These are phyloP conservation scores for Anguilla megastoma DNA, from an alignment of 2,797 vertebrate genomes.

Conservation along the genomic window DNA sequence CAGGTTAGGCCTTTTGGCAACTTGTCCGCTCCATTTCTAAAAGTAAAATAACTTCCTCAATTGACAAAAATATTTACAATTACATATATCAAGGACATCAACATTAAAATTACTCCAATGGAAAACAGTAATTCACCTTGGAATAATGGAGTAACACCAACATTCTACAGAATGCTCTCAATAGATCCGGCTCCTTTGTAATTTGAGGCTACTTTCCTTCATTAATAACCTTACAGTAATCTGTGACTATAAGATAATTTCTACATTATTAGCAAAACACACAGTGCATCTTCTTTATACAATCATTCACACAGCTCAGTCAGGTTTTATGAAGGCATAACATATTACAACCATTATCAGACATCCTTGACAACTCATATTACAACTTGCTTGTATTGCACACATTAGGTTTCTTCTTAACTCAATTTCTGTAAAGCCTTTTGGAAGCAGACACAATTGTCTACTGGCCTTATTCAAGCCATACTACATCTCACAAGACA, in stretches of 20 bases:
- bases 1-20: neutral
- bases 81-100: too few relatives aligned
- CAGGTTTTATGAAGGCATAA: neutral
- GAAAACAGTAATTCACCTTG: too few relatives aligned
- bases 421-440: neutral
- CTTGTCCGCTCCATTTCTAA: neutral
- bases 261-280: neutral
- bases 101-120: too few relatives aligned
- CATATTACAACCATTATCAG: neutral
- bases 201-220: too few relatives aligned
- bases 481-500: neutral
- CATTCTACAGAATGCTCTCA: too few relatives aligned
- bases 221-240: too few relatives aligned
- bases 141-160: too few relatives aligned
- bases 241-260: neutral
- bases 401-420: neutral
- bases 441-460: neutral
- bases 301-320: too few relatives aligned
- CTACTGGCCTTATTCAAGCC: neutral
- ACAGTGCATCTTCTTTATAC: neutral
- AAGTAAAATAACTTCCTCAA: too few relatives aligned
- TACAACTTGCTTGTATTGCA: neutral
- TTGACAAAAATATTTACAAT: too few relatives aligned
- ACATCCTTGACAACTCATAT: neutral
- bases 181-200: too few relatives aligned